Evolutionary conservation across 2,113 vertebrate species (phyloP), one percentile per base, ranked within the genome.

Genomic region (Vidua macroura): DNA sequence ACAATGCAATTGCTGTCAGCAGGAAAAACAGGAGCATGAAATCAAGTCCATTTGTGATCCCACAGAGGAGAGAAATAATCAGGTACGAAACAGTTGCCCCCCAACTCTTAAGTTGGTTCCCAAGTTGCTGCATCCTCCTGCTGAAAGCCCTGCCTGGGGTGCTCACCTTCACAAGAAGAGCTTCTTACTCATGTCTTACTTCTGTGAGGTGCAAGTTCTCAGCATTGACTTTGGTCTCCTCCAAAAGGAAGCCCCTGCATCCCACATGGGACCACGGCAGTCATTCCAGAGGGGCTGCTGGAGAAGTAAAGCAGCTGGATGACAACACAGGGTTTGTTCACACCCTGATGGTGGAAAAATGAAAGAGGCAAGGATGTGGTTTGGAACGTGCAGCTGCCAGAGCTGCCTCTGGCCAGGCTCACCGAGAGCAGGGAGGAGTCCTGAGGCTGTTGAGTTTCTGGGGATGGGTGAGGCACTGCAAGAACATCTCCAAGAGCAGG

Each of bases 371-470:
- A 1, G 0, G 11, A 52, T 0, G 0, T 39, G 69, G 30, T 77
- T 18, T 16, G 51, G 74, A 39, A 55, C 2, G 10, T 1, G 22
- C 23, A 52, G 74, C 53, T 69, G n/a, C 64, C 59, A 31, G 6
- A 14, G 52, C 62, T 59, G 76, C 52, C 62, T 13, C 5, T 30
- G 27, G n/a, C 23, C 44, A 17, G 1, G 70, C 64, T 77, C 46
- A 4, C 6, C 0, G 7, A 13, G 2, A 64, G 56, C 69, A 43
- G 1, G 15, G 33, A 69, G 37, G 18, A 60, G 59, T 27, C 59
- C 31, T 0, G 0, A 44, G 66, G 63, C 67, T 53, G 9, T 1
- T 0, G 2, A 1, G 41, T 48, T 75, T 70, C 30, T 46, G 46
- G 5, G 44, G 17, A 11, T 10, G 31, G 35, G 56, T 39, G 49